Conservation (phyloP, 2,888 invertebrate genomes). For the Scelioninae gen. 2 region DNA sequence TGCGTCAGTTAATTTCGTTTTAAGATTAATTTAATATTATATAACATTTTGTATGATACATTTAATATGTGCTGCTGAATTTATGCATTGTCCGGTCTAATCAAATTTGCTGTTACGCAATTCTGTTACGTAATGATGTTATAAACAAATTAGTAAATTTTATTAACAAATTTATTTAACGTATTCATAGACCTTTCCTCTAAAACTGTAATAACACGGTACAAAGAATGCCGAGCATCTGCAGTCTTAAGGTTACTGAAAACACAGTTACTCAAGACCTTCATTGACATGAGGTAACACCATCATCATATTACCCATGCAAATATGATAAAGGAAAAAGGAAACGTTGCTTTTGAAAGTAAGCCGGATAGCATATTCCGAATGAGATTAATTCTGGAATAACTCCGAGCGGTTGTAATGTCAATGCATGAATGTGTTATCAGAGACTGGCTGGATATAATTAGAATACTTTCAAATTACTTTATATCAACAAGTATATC, state of each 20-base stretch:
- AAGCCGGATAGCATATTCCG: conserved; percentile 26
- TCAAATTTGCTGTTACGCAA: too few relatives aligned
- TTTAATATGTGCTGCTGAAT: too few relatives aligned
- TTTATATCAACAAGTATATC: conserved; percentile 28
- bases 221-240: conserved; percentile 27
- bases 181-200: background rate
- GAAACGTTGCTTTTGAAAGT: conserved; percentile 41
- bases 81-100: too few relatives aligned
- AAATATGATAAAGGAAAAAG: conserved; percentile 49
- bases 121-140: too few relatives aligned
- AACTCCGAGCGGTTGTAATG: conserved; percentile 20
- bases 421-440: conserved; percentile 46
- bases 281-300: conserved; percentile 44
- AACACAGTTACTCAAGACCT: conserved; percentile 42
- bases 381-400: conserved; percentile 49
- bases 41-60: too few relatives aligned
- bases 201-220: background rate
- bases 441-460: conserved; percentile 33
- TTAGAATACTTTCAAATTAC: conserved; percentile 49
- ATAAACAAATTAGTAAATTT: too few relatives aligned
- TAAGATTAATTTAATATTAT: too few relatives aligned
- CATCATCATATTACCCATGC: conserved; percentile 45
- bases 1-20: too few relatives aligned
- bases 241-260: conserved; percentile 40
- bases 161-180: background rate